These are phyloP conservation scores for Sander lucioperca DNA, from an alignment of 2,113 vertebrate genomes.

Conservation along the genomic window DNA sequence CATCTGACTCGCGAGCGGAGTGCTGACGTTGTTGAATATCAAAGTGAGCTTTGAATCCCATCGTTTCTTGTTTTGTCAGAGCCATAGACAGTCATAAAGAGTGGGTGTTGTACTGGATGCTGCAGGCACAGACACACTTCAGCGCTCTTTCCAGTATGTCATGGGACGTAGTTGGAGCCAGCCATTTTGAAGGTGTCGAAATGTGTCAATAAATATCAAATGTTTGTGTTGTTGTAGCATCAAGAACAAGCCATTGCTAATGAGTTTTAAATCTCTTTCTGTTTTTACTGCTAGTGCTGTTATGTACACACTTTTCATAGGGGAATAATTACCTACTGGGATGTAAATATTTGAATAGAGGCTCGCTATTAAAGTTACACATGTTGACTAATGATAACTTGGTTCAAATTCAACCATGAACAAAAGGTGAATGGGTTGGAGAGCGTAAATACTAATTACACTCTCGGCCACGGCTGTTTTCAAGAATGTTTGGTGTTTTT, in stretches of 20 bases:
- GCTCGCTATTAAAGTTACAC: not conserved
- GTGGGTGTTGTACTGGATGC: conserved; percentile 27
- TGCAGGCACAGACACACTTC: conserved; percentile 24
- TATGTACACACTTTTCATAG: not conserved
- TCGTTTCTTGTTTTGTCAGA: conserved; percentile 22
- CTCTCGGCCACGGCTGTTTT: not conserved
- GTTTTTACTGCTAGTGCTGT: not conserved
- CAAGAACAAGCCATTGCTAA: not conserved
- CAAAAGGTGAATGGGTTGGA: not conserved
- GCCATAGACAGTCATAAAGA: not conserved
- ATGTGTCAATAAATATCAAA: conserved; percentile 20
- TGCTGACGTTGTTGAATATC: conserved; percentile 42
- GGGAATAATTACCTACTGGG: not conserved
- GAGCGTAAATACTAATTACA: not conserved
- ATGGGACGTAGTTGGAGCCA: conserved; percentile 24
- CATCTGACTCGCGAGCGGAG: conserved; percentile 26
- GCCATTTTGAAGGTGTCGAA: conserved; percentile 24
- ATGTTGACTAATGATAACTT: not conserved
- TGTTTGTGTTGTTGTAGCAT: conserved; percentile 16
- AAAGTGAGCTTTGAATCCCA: conserved; percentile 53
- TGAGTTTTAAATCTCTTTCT: conserved; percentile 3
- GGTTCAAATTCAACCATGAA: conserved; percentile 7
- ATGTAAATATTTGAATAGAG: conserved; percentile 9
- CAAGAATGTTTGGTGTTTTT: not conserved
- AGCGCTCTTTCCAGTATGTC: conserved; percentile 38